These are phyloP conservation scores for Heteromormyrus szaboi DNA, from an alignment of 2,797 vertebrate species.

Conservation along the genomic window DNA sequence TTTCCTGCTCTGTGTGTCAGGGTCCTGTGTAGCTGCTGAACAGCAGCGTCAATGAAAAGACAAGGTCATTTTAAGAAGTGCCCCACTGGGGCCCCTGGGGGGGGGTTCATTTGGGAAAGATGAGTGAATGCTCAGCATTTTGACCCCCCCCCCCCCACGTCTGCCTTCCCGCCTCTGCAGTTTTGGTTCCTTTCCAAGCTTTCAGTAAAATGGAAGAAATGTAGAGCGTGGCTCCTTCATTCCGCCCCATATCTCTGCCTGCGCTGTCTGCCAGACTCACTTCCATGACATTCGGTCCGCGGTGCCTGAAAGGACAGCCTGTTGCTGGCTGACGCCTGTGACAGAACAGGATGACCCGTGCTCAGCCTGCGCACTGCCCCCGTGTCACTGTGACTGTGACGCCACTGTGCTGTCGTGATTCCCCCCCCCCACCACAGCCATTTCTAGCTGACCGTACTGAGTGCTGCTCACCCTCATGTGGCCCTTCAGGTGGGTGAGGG, in stretches of 20 bases:
- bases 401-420: not conserved
- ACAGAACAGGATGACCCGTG: not conserved
- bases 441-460: not conserved
- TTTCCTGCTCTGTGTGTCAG: not conserved
- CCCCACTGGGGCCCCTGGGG: not conserved
- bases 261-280: too few relatives aligned
- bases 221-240: not conserved
- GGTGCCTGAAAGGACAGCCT: not conserved
- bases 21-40: not conserved
- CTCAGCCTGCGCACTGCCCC: not conserved
- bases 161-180: not conserved
- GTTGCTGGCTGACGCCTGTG: not conserved
- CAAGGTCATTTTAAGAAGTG: not conserved
- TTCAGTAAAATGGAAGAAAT: not conserved
- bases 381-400: not conserved
- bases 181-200: not conserved
- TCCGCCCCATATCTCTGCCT: not conserved
- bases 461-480: not conserved
- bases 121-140: not conserved
- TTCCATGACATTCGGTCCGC: not conserved
- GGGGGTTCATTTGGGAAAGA: not conserved
- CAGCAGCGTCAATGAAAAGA: not conserved
- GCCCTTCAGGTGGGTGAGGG: slow-evolving; percentile 84
- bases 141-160: not conserved
- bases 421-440: not conserved